Conservation (phyloP, 2,113 vertebrate species). For the Phodopus roborovskii region DNA sequence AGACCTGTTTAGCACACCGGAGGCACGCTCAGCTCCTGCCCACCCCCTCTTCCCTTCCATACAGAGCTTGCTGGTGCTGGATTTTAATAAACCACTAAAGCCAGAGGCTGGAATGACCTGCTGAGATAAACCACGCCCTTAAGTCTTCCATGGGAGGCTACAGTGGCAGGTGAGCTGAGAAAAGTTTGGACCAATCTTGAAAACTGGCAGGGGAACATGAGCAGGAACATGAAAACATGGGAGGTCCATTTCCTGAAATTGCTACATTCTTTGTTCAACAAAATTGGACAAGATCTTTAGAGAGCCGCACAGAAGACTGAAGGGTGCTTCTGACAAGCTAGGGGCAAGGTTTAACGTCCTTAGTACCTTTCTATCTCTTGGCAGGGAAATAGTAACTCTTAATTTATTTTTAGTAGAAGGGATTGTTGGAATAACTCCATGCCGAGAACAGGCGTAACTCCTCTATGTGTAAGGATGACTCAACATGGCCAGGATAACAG, state of each 20-base stretch:
- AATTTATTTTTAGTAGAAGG: neutral
- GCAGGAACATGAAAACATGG: neutral
- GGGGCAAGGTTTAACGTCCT: neutral
- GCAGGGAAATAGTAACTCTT: neutral
- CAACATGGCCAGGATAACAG: neutral
- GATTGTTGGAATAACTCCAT: neutral
- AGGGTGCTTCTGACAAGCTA: neutral
- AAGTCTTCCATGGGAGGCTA: neutral
- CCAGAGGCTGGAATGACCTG: neutral
- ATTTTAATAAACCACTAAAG: no score
- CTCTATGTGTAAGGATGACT: neutral
- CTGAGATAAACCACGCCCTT: neutral
- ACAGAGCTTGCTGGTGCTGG: neutral
- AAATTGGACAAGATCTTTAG: neutral
- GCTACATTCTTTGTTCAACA: neutral
- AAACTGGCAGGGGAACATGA: neutral
- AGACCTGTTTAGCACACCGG: neutral
- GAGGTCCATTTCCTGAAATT: no score
- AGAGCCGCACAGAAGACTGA: neutral
- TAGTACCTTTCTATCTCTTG: neutral
- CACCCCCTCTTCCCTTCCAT: neutral
- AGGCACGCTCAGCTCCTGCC: neutral
- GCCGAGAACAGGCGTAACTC: neutral
- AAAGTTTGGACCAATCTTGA: slow-evolving; percentile 16
- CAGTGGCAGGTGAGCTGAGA: neutral